Conservation (phyloP, 2,113 vertebrate species). For the Glareola pratincola region DNA sequence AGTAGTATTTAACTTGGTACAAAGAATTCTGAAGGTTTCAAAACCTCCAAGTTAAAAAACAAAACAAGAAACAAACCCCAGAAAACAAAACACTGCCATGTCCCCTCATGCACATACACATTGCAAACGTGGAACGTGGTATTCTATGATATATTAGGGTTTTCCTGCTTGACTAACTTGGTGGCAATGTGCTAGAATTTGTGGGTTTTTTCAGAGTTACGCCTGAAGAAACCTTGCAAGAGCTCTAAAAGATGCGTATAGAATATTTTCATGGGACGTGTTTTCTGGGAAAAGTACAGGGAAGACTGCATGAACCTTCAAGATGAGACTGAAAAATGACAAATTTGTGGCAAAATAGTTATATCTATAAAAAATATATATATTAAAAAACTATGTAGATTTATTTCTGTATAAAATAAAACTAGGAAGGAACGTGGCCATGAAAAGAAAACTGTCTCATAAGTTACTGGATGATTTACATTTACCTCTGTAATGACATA, state of each 20-base stretch:
- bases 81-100: neutral
- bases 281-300: neutral
- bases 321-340: neutral
- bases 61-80: neutral
- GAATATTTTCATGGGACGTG: rapidly evolving
- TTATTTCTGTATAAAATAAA: neutral
- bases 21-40: neutral
- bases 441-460: neutral
- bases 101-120: neutral
- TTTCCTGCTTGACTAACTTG: neutral
- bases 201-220: no score
- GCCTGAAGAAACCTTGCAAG: neutral
- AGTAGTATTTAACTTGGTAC: neutral
- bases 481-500: neutral
- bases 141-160: rapidly evolving
- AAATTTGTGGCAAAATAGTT: neutral
- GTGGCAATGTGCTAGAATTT: neutral
- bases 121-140: rapidly evolving
- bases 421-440: neutral
- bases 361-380: neutral
- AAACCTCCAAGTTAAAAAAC: neutral
- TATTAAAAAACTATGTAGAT: neutral
- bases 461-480: neutral
- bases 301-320: neutral
- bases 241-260: neutral